phyloP scores from a whole-genome alignment of 2,113 vertebrate genomes.

The Oncorhynchus mykiss region DNA sequence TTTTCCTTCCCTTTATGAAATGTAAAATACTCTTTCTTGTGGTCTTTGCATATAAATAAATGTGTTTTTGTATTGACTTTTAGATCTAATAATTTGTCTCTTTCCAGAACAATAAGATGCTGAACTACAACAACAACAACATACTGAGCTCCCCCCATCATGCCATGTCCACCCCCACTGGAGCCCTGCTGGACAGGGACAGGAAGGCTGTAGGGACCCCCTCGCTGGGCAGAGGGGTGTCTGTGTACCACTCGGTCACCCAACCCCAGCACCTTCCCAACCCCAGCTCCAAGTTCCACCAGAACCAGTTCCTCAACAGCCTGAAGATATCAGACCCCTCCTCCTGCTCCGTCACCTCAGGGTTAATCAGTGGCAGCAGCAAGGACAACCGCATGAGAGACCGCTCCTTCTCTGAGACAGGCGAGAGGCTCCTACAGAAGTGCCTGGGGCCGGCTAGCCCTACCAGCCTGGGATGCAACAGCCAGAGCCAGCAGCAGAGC shows the following conservation, averaged over 20 bases:
- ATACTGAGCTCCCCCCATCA: conserved; percentile 68
- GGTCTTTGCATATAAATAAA: background rate
- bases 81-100: conserved; percentile 25
- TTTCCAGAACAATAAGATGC: conserved; percentile 90
- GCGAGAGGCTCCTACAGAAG: conserved; percentile 87
- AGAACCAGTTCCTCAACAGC: conserved; percentile 91
- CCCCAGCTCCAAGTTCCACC: conserved; percentile 88
- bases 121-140: conserved; percentile 83
- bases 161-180: conserved; percentile 77
- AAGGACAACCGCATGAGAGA: conserved; percentile 93
- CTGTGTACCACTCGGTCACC: conserved; percentile 88
- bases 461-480: conserved; percentile 66
- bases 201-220: conserved; percentile 98
- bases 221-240: conserved; percentile 70
- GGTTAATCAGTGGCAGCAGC: conserved; percentile 74
- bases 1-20: background rate
- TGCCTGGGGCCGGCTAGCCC: conserved; percentile 74
- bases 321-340: conserved; percentile 83
- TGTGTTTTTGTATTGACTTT: background rate
- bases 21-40: background rate
- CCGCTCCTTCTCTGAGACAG: conserved; percentile 94
- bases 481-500: conserved; percentile 50
- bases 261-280: too few species aligned
- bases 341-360: conserved; percentile 74
- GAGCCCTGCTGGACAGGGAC: conserved; percentile 98